A percentile compares a stretch with the other conserved stretches of the same genome.
Conservation (phyloP, 1,140 invertebrate species). For the Danaus melanippus region DNA sequence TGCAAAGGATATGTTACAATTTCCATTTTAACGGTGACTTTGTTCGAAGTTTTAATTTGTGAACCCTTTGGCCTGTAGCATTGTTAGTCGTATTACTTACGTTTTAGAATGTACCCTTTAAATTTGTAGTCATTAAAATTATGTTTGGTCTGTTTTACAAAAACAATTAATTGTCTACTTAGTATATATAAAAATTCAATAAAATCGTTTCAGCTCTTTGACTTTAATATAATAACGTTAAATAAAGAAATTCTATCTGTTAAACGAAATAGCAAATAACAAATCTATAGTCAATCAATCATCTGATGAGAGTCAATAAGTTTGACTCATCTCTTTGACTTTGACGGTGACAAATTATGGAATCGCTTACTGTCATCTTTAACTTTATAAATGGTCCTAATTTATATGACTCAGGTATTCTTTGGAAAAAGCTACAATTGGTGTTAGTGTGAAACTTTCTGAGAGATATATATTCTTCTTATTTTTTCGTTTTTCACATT, state of each 20-base stretch:
- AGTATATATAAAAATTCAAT: too few species aligned
- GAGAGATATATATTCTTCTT: too few species aligned
- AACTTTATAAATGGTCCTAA: slow-evolving; percentile 17
- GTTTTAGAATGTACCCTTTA: too few species aligned
- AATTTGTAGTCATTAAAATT: too few species aligned
- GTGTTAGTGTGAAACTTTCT: background rate
- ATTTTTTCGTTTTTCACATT: too few species aligned
- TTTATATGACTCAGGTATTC: slow-evolving; percentile 7
- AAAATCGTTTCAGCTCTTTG: too few species aligned
- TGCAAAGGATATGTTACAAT: too few species aligned
- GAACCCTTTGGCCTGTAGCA: slow-evolving; percentile 11
- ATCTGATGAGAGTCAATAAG: slow-evolving; percentile 20
- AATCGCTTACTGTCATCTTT: slow-evolving; percentile 25
- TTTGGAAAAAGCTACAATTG: slow-evolving; percentile 6
- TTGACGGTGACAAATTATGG: slow-evolving; percentile 26
- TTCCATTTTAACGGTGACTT: slow-evolving; percentile 5
- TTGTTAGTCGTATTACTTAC: too few species aligned
- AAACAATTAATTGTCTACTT: too few species aligned
- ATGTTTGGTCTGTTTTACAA: too few species aligned
- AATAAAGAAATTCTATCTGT: slow-evolving; percentile 6
- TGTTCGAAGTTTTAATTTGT: slow-evolving; percentile 24
- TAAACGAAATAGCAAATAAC: slow-evolving; percentile 9
- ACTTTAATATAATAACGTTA: too few species aligned
- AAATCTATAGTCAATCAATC: slow-evolving; percentile 19
- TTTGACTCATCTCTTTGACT: slow-evolving; percentile 8